Evolutionary conservation across 1,140 invertebrate genomes (phyloP).

Genomic region (Contarinia nasturtii): DNA sequence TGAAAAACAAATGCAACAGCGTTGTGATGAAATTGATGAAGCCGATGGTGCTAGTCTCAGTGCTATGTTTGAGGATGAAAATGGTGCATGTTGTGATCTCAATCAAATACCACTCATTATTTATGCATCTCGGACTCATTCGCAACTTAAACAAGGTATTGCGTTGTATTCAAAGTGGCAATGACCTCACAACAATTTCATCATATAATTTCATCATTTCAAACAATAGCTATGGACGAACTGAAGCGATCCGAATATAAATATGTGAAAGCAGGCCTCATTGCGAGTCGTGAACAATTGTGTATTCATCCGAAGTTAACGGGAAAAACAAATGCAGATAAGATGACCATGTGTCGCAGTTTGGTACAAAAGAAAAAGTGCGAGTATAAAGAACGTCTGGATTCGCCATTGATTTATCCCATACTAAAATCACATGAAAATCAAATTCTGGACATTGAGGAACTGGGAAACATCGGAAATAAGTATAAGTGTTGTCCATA

Average conservation of each 20-base stretch:
- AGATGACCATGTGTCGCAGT: slow-evolving; percentile 60
- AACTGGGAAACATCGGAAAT: slow-evolving; percentile 68
- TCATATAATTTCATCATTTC: no score
- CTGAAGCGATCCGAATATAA: slow-evolving; percentile 71
- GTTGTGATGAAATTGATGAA: no score
- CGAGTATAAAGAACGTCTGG: slow-evolving; percentile 55
- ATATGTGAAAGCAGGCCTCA: slow-evolving; percentile 57
- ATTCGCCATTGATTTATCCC: slow-evolving; percentile 42
- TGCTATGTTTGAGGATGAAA: no score
- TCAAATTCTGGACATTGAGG: slow-evolving; percentile 85
- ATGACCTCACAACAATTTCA: no score
- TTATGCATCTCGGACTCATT: slow-evolving; percentile 93
- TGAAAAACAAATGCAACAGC: slow-evolving; percentile 29
- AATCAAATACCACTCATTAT: slow-evolving; percentile 59
- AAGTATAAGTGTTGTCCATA: slow-evolving; percentile 86
- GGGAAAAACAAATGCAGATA: slow-evolving; percentile 47
- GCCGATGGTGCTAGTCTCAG: no score
- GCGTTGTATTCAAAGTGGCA: no score
- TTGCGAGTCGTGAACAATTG: slow-evolving; percentile 89
- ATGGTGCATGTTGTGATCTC: no score
- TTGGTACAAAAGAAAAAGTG: slow-evolving; percentile 61
- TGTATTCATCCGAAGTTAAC: slow-evolving; percentile 88
- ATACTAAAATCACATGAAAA: no score
- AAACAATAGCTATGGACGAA: slow-evolving; percentile 78
- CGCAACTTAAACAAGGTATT: slow-evolving; percentile 63